Conservation (phyloP, 2,113 vertebrate genomes). For the Eleginops maclovinus region DNA sequence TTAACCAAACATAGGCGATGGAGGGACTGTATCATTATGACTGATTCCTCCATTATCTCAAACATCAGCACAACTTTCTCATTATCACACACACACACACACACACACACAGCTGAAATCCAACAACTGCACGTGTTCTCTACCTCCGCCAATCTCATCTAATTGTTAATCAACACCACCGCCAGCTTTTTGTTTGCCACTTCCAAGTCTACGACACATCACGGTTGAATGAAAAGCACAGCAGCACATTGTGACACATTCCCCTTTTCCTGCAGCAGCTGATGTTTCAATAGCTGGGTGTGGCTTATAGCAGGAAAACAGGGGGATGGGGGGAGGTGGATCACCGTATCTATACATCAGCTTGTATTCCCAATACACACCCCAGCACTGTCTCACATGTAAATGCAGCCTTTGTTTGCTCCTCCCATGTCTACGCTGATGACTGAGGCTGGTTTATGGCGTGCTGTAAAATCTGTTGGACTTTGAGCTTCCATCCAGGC, state of each 20-base stretch:
- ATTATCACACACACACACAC: conserved; percentile 35
- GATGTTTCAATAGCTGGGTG: conserved; percentile 76
- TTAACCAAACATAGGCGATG: not conserved
- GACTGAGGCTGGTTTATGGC: conserved; percentile 64
- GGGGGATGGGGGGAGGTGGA: conserved; percentile 74
- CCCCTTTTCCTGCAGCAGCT: conserved; percentile 44
- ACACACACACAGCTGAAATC: conserved; percentile 31
- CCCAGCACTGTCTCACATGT: conserved; percentile 63
- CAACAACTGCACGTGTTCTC: conserved; percentile 53
- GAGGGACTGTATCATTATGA: conserved; percentile 1
- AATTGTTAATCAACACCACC: conserved; percentile 62
- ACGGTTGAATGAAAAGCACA: too few species aligned
- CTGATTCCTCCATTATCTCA: conserved; percentile 30
- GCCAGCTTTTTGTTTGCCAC: conserved; percentile 41
- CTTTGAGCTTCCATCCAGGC: conserved; percentile 77
- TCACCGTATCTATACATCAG: conserved; percentile 71
- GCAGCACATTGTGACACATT: too few species aligned
- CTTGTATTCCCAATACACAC: conserved; percentile 57
- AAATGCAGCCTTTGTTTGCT: conserved; percentile 74
- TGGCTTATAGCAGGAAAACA: conserved; percentile 64
- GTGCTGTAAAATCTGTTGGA: conserved; percentile 78
- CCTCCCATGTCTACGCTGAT: conserved; percentile 58
- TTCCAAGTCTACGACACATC: too few species aligned
- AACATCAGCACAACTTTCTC: conserved; percentile 44
- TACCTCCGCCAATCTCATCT: conserved; percentile 38